Conservation (phyloP, 1,140 invertebrate genomes). For the Eubasilissa regina region DNA sequence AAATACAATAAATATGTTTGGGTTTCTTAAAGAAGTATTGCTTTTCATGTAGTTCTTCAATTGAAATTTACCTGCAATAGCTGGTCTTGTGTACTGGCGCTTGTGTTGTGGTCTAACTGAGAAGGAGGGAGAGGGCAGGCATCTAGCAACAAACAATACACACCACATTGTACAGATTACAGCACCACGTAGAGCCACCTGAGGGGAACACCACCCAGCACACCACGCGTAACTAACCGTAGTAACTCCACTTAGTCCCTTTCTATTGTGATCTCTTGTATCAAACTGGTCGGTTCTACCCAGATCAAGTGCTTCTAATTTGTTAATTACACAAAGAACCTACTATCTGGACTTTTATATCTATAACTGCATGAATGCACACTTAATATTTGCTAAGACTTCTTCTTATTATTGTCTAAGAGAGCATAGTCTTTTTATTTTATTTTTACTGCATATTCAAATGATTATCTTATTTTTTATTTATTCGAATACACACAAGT, state of each 20-base stretch:
- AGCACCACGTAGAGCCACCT: constrained; percentile 55
- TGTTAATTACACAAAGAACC: too few relatives aligned
- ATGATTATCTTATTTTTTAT: too few relatives aligned
- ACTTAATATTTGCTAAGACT: too few relatives aligned
- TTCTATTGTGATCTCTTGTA: not conserved
- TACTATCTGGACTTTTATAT: too few relatives aligned
- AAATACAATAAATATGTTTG: constrained; percentile 45
- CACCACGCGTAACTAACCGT: constrained; percentile 26
- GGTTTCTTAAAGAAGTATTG: constrained; percentile 41
- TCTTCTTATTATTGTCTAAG: too few relatives aligned
- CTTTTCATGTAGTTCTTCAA: constrained; percentile 55
- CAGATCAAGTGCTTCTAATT: too few relatives aligned
- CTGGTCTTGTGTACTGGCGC: constrained; percentile 74
- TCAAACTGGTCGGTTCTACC: too few relatives aligned
- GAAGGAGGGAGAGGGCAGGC: constrained; percentile 79
- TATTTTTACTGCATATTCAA: too few relatives aligned
- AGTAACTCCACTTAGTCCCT: not conserved
- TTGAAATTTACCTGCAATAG: constrained; percentile 72
- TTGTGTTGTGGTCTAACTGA: constrained; percentile 79
- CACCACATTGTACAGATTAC: constrained; percentile 68
- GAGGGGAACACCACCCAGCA: constrained; percentile 58
- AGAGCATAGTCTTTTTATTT: too few relatives aligned
- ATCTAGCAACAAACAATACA: constrained; percentile 77
- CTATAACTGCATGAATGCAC: too few relatives aligned
- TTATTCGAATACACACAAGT: too few relatives aligned